phyloP scores from a whole-genome alignment of 2,888 invertebrate species.

The Heliconius sara region DNA sequence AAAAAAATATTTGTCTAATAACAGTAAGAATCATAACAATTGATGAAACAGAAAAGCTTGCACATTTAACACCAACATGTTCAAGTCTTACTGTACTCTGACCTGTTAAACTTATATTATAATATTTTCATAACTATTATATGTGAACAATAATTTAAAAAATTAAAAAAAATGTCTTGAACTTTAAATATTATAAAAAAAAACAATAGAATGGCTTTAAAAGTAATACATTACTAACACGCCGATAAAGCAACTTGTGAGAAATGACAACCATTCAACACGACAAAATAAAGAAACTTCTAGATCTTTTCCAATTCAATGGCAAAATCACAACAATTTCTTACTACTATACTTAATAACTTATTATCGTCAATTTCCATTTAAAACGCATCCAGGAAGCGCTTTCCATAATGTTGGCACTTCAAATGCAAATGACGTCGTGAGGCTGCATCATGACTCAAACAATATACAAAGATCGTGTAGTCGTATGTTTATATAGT shows the following conservation, averaged over 20 bases:
- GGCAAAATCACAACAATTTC: constrained; percentile 16
- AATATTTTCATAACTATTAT: no score
- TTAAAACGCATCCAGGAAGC: constrained; percentile 44
- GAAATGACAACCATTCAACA: neutral
- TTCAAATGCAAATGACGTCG: constrained; percentile 45
- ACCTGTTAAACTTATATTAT: no score
- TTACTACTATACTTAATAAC: constrained; percentile 32
- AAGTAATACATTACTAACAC: neutral
- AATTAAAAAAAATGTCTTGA: no score
- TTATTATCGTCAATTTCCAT: constrained; percentile 42
- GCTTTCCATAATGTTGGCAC: constrained; percentile 28
- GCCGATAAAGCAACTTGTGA: neutral
- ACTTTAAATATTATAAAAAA: no score
- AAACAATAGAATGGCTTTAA: no score
- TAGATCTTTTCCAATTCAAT: constrained; percentile 4
- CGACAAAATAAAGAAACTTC: neutral
- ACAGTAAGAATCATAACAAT: neutral
- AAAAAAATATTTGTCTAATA: neutral
- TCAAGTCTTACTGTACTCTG: no score
- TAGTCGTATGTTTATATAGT: constrained; percentile 22
- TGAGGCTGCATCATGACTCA: constrained; percentile 31
- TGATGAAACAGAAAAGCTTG: neutral
- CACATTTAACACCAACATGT: no score
- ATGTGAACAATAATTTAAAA: no score
- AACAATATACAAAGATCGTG: constrained; percentile 20